phyloP scores from a whole-genome alignment of 53 echinoderm and acorn worm genomes.

The Echinometra lucunter region DNA sequence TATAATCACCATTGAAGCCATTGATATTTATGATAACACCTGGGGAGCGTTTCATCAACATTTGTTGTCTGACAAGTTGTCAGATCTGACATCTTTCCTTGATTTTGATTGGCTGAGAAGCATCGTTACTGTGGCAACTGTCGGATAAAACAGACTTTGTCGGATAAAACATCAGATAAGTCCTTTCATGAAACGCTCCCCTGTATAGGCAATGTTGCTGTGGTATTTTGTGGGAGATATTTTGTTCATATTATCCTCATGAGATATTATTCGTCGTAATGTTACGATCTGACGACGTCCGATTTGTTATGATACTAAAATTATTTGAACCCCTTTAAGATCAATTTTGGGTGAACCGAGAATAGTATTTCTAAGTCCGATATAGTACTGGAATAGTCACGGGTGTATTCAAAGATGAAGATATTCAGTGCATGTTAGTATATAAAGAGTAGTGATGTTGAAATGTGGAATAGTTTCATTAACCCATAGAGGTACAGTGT shows the following conservation, averaged over 20 bases:
- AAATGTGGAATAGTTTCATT: not conserved
- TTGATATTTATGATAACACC: not conserved
- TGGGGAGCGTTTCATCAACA: no score
- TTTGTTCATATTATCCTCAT: not conserved
- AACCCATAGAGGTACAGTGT: no score
- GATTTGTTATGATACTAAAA: no score
- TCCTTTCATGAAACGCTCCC: no score
- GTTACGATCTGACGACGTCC: no score
- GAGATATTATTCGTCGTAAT: no score
- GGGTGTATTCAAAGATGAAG: not conserved
- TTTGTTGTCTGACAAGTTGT: no score
- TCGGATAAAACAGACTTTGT: no score
- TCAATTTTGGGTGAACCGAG: not conserved
- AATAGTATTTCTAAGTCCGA: not conserved
- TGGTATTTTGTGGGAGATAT: not conserved
- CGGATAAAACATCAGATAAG: no score
- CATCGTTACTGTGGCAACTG: no score
- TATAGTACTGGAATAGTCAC: slow-evolving; percentile 45
- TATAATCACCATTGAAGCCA: not conserved
- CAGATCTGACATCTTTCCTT: no score
- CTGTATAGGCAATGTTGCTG: not conserved
- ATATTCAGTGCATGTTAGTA: not conserved
- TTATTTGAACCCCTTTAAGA: not conserved
- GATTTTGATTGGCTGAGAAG: no score
- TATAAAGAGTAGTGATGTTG: not conserved